Conservation (phyloP, 1,140 invertebrate genomes). For the Batillaria attramentaria region DNA sequence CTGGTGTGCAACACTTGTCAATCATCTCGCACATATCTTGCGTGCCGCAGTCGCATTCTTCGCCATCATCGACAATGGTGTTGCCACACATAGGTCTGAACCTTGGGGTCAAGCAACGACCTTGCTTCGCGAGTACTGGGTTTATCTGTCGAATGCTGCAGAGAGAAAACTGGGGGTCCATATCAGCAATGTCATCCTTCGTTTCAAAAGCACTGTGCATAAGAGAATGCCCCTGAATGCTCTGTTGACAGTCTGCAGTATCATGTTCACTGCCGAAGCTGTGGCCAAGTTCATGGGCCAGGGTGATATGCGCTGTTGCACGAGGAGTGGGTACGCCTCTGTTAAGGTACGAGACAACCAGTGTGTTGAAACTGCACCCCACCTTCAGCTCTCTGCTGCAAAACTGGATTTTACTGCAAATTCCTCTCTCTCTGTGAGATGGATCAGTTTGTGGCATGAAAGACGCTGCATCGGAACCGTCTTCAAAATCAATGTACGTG, state of each 20-base stretch:
- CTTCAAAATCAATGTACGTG: slow-evolving; percentile 57
- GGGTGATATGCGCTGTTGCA: slow-evolving; percentile 41
- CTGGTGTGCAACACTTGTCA: slow-evolving; percentile 62
- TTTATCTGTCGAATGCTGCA: slow-evolving; percentile 61
- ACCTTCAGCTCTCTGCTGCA: slow-evolving; percentile 12
- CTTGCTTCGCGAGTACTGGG: slow-evolving; percentile 59
- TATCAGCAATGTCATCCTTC: slow-evolving; percentile 53
- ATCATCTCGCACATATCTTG: slow-evolving; percentile 41
- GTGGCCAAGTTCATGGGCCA: slow-evolving; percentile 65
- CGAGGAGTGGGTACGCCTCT: slow-evolving; percentile 40
- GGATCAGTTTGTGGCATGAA: slow-evolving; percentile 52
- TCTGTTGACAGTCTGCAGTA: slow-evolving; percentile 40
- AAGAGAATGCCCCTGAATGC: slow-evolving; percentile 58
- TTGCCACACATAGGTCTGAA: slow-evolving; percentile 56
- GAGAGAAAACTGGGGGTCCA: slow-evolving; percentile 57
- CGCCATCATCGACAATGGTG: slow-evolving; percentile 50
- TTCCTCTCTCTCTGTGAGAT: slow-evolving; percentile 44
- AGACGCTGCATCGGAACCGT: slow-evolving; percentile 54
- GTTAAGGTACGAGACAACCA: slow-evolving; percentile 50
- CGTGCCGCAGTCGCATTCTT: slow-evolving; percentile 66
- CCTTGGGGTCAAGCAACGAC: slow-evolving; percentile 37
- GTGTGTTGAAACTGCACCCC: slow-evolving; percentile 56
- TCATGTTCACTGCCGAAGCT: slow-evolving; percentile 64
- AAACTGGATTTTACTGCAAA: slow-evolving; percentile 52
- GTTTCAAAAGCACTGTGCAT: slow-evolving; percentile 55